Base-by-base conservation (phyloP, 2,888 invertebrate genomes). In the Morinoia aosen region DNA sequence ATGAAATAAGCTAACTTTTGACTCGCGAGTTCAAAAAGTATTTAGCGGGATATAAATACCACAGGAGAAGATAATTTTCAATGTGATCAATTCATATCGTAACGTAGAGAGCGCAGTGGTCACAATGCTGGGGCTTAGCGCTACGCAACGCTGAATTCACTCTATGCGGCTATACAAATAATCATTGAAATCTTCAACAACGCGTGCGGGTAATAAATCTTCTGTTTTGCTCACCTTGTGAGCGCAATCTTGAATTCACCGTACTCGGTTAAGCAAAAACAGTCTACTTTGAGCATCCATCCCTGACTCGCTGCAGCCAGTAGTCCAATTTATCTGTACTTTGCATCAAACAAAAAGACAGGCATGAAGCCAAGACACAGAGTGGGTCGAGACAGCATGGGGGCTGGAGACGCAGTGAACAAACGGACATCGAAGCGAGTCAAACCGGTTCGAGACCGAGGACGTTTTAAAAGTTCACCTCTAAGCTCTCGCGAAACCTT, bases 391-490 rank as follows among this genome's bases (percentile, higher is more conserved):
- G 48, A 90, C 40, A 90, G 90, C 40, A 48, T 48, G 90, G 90
- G 48, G 90, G 12, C 14, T 90, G 90, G 48, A 90, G 39, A 48
- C 90, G 90, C 48, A 39, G 90, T 90, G 90, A 90, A 90, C 48
- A 40, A 40, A 14, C 90, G 90, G 58, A 93, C 93, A 57, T 57
- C 57, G 57, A 57, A 57, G 93, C 93, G 93, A 93, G 93, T 93
- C 56, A 57, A 93, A 93, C 93, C 93, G 93, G 93, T 93, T 93
- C 56, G 57, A 93, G 93, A 57, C 56, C 57, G 57, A 93, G 93
- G 48, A 93, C 48, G 57, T 93, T 57, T 93, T 93, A 56, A 93
- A 93, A 93, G 93, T 93, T 93, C 93, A 93, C 93, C 93, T 57
- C 57, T 56, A 93, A 57, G 93, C 57, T 57, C 57, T 39, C 93